These are phyloP conservation scores for Corythaeola cristata DNA, from an alignment of 2,113 vertebrate genomes.

Conservation along the genomic window DNA sequence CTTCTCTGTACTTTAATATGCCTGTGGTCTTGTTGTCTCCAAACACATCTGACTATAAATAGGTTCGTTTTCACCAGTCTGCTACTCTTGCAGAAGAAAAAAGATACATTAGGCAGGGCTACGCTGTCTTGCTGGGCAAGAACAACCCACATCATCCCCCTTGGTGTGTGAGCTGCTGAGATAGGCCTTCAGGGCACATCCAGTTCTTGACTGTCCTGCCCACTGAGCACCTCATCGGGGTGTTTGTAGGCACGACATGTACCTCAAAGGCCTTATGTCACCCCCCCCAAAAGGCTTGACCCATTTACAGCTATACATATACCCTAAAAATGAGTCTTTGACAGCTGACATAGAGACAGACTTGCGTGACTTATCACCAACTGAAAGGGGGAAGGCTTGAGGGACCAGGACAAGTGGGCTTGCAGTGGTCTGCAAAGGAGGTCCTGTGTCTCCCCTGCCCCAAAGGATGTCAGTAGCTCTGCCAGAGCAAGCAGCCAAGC, in stretches of 20 bases:
- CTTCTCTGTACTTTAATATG: neutral
- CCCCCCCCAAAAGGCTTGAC: neutral
- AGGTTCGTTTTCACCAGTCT: neutral
- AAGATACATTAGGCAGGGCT: neutral
- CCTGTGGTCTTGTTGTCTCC: neutral
- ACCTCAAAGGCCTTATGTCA: neutral
- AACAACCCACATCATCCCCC: neutral
- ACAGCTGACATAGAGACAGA: neutral
- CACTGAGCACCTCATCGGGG: accelerated
- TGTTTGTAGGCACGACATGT: accelerated
- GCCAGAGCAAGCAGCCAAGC: neutral
- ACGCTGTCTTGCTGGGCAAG: neutral
- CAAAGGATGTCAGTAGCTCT: neutral
- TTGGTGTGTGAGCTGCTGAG: accelerated
- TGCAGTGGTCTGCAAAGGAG: neutral
- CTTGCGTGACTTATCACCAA: neutral
- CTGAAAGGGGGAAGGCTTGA: neutral
- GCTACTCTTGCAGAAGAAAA: neutral
- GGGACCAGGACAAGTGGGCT: neutral
- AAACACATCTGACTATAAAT: neutral
- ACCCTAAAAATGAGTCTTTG: neutral
- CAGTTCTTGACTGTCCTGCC: neutral
- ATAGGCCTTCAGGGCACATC: neutral
- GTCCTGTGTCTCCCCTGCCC: accelerated
- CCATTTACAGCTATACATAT: neutral